Conservation (phyloP, 2,113 vertebrate genomes). For the Grallaria varia region DNA sequence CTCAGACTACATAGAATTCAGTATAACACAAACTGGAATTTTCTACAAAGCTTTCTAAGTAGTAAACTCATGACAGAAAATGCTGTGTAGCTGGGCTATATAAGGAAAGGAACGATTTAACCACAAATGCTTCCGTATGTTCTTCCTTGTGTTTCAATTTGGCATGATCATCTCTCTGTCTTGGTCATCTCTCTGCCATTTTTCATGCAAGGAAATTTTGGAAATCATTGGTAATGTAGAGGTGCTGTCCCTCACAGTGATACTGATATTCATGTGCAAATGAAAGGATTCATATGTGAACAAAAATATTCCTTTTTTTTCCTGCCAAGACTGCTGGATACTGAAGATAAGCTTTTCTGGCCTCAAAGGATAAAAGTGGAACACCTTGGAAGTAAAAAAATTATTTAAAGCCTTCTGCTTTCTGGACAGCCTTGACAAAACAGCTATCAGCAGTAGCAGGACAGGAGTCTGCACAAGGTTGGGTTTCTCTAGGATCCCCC, state of each 20-base stretch:
- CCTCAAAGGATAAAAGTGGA: background rate
- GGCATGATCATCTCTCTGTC: background rate
- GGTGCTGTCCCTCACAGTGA: background rate
- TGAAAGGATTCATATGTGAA: background rate
- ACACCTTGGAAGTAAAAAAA: background rate
- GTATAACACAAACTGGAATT: background rate
- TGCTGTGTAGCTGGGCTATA: background rate
- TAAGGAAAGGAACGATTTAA: background rate
- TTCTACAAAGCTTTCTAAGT: background rate
- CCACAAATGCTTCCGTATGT: background rate
- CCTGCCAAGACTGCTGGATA: background rate
- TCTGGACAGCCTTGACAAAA: background rate
- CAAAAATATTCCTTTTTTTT: background rate
- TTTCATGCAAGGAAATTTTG: background rate
- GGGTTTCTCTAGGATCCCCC: background rate
- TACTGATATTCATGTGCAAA: background rate
- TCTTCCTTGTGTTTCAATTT: background rate
- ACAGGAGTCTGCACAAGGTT: background rate
- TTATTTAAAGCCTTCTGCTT: background rate
- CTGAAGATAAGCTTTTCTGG: background rate
- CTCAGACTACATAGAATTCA: background rate
- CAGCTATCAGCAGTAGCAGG: background rate
- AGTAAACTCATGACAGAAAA: background rate
- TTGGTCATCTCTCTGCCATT: background rate
- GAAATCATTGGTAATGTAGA: background rate